Conservation (phyloP, 2,113 vertebrate species). For the Oncorhynchus clarkii region DNA sequence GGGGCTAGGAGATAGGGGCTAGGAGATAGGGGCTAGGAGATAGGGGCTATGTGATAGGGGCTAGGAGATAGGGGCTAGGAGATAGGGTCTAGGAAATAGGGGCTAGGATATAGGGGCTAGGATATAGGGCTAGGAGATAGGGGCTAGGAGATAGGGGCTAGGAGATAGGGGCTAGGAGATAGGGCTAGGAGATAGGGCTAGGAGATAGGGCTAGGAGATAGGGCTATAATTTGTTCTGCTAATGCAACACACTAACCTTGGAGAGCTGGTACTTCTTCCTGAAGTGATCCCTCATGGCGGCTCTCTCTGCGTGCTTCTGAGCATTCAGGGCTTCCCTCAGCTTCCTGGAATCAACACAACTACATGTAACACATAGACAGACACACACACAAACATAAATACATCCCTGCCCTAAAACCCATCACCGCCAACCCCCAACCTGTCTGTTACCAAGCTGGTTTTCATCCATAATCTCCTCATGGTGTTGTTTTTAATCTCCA, state of each 20-base stretch:
- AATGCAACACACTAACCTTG: slow-evolving; percentile 31
- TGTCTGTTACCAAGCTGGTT: neutral
- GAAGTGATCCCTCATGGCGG: too few relatives aligned
- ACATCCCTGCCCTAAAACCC: neutral
- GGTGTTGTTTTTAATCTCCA: slow-evolving; percentile 69
- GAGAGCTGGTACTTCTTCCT: too few relatives aligned
- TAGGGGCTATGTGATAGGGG: too few relatives aligned
- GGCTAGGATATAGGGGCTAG: too few relatives aligned
- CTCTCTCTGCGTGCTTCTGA: too few relatives aligned
- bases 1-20: too few relatives aligned
- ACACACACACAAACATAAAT: neutral
- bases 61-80: rapidly evolving
- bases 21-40: too few relatives aligned
- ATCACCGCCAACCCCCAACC: slow-evolving; percentile 54
- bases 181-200: slow-evolving; percentile 1
- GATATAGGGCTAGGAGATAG: too few relatives aligned
- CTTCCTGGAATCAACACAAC: slow-evolving; percentile 40
- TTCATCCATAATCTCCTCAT: slow-evolving; percentile 76
- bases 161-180: neutral
- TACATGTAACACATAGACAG: neutral
- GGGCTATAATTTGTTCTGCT: neutral
- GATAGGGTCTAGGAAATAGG: too few relatives aligned
- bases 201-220: neutral
- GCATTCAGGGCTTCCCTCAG: slow-evolving; percentile 29
- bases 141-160: too few relatives aligned